Base-by-base conservation (phyloP, 2,888 invertebrate genomes). In the Epistrophe grossulariae region DNA sequence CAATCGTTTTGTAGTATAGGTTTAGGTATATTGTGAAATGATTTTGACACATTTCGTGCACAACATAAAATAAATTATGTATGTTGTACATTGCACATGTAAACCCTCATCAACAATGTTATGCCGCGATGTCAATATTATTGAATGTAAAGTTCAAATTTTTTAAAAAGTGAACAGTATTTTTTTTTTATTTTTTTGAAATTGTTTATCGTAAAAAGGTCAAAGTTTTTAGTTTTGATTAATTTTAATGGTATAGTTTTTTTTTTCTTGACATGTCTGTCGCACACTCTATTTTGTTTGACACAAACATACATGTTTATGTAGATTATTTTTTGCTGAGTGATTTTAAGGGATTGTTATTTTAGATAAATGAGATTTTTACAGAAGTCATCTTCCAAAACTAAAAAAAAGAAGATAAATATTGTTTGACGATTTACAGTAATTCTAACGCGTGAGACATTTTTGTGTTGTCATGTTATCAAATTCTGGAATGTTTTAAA, bases 21-120 rank as follows among this genome's bases (percentile, higher is more conserved):
- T 24, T 24, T 24, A 3, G 1, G 3, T 24, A 24, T 24, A 68
- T 68, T 77, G 68, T 73, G 45, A 81, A 85, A 68, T 78, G 70
- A 81, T 81, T 85, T 74, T 78, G 84, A 81, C 73, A 81, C 68
- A 85, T 85, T 85, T 70, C 73, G 50, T 68, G 73, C 55, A 72
- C 45, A 17, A 48, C 45, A 68, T 80, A 77, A 72, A 31, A 52
- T 72, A 77, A 76, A 72, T 60, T 50, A 45, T 48, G 57, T 52
- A 19, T 50, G 38, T 9, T 50, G 10, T 50, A 11, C 10, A 10
- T 45, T 45, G 45, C 6, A 45, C 19, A 19, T 50, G 48, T 50
- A 38, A 31, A 81, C 77, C 84, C 84, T 81, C 81, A 62, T 85
- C 84, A 81, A 24, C 24, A 73, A 24, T 72, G 62, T 71, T 68